Evolutionary conservation across 2,888 invertebrate species (phyloP).

Genomic region (Ormyrus rosae): DNA sequence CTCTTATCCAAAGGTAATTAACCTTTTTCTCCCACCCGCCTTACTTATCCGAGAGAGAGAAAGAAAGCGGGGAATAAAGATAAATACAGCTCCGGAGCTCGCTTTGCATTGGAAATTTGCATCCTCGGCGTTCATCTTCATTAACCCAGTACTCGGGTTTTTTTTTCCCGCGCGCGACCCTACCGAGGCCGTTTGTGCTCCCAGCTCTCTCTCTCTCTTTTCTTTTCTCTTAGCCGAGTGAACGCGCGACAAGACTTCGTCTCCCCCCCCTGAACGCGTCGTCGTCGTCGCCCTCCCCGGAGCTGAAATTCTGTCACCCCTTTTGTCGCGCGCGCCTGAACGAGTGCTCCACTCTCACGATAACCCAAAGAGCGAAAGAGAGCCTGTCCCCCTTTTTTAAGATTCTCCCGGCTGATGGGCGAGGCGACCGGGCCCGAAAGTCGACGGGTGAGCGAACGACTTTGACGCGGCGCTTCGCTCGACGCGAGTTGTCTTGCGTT

Average conservation of each 20-base stretch:
- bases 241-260: not conserved
- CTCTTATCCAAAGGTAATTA: conserved; percentile 53
- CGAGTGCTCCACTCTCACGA: conserved; percentile 9
- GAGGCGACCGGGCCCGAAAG: not conserved
- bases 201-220: not conserved
- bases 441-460: not conserved
- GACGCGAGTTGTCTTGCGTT: too few species aligned
- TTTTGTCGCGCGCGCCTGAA: conserved; percentile 25
- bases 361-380: conserved; percentile 26
- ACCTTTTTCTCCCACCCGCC: conserved; percentile 18
- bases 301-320: conserved; percentile 51
- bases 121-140: conserved; percentile 47
- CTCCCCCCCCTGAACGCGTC: conserved; percentile 29
- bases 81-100: conserved; percentile 19
- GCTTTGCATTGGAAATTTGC: conserved; percentile 53
- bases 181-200: not conserved
- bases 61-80: conserved; percentile 24
- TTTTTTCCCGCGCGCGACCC: not conserved
- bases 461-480: not conserved
- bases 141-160: conserved; percentile 51
- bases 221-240: not conserved
- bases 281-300: conserved; percentile 44
- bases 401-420: conserved; percentile 18
- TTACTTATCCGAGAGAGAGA: not conserved
- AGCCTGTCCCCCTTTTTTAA: conserved; percentile 12